phyloP scores from a whole-genome alignment of 2,797 vertebrate genomes.

The Bryconaethiops microstoma region DNA sequence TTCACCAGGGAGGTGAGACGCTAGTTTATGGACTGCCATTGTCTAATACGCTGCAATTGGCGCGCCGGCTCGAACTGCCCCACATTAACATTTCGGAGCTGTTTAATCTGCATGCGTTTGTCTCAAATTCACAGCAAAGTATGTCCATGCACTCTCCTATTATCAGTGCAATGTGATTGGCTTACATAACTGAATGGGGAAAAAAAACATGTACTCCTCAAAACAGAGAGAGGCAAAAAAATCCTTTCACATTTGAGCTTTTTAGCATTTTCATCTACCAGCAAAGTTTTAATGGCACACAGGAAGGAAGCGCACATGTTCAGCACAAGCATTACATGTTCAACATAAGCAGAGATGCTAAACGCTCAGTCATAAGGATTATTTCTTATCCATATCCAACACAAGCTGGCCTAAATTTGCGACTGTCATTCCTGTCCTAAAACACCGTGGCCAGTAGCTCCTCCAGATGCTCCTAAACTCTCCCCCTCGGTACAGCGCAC shows the following conservation, averaged over 20 bases:
- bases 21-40: constrained; percentile 54
- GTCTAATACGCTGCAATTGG: constrained; percentile 41
- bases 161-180: constrained; percentile 18
- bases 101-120: constrained; percentile 19
- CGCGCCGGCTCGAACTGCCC: constrained; percentile 32
- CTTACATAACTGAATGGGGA: not conserved
- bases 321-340: not conserved
- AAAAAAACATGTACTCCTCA: not conserved
- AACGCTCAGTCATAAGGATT: constrained; percentile 48
- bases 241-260: not conserved
- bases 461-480: constrained; percentile 70
- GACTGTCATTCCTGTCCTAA: constrained; percentile 67
- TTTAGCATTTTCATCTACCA: not conserved
- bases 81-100: constrained; percentile 26
- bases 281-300: not conserved
- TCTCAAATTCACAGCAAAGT: constrained; percentile 15
- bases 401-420: constrained; percentile 23
- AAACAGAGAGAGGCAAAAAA: not conserved
- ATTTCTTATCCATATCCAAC: constrained; percentile 21
- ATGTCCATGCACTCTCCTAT: constrained; percentile 8
- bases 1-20: constrained; percentile 68
- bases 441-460: constrained; percentile 67
- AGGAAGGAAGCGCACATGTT: not conserved
- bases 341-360: not conserved
- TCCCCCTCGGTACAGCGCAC: constrained; percentile 64